Evolutionary conservation across 2,797 vertebrate genomes (phyloP), one percentile per base, ranked within the genome.

Genomic region (Lepilemur septentrionalis): DNA sequence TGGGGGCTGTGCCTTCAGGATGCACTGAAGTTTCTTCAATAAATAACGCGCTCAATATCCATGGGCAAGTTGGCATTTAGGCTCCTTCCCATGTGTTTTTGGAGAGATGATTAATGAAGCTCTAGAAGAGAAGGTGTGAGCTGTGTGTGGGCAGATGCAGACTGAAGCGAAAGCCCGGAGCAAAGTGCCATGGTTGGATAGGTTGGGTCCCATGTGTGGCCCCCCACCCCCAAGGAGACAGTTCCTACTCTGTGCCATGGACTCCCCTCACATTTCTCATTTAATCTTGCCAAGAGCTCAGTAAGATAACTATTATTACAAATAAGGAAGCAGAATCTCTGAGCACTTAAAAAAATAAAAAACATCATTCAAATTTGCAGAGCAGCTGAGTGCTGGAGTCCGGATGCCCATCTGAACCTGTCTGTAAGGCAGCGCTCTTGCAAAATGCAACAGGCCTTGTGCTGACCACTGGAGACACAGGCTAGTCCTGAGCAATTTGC

Each of bases 41-140:
- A 93, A 96, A 95, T 28, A 95, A 90, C n/a, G 72, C 85, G 84
- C 72, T 82, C 50, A 85, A 3, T 88, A 88, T 55, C 25, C 1
- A 1, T 22, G 55, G 75, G 48, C 0, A 0, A 93, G 70, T 14
- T 94, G 83, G 83, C 88, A 79, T 93, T 95, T 90, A 91, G 91
- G 75, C 23, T 79, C 59, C 65, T 92, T 85, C 48, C 41, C 0
- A 0, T 83, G 57, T 78, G 69, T 8, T 92, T 88, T 59, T 69
- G 50, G 84, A 94, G 15, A 41, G 17, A 73, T 86, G 63, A 91
- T 79, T 93, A 92, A 97, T 11, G 61, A 35, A 67, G 38, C 52
- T 83, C 50, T 93, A 69, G 89, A 69, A 89, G 14, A 88, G 55
- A 85, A 92, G 38, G 38, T 8, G 7, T 35, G 89, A 93, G 43